These are phyloP conservation scores for Willisornis vidua DNA, from an alignment of 2,113 vertebrate genomes.

Conservation along the genomic window DNA sequence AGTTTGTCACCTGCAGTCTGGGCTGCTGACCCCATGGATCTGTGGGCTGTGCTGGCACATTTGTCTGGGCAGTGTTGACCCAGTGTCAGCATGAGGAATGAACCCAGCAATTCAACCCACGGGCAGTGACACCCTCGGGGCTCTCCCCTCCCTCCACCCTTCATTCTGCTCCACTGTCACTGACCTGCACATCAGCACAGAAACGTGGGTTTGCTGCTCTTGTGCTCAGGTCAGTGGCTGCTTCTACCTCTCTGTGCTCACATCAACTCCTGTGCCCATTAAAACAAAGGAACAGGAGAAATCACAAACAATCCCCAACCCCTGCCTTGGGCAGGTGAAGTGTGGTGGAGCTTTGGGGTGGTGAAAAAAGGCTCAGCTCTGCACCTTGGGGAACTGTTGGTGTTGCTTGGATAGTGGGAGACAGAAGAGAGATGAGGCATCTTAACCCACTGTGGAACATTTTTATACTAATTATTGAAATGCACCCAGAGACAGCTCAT, in stretches of 20 bases:
- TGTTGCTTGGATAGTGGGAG: neutral
- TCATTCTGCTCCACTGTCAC: neutral
- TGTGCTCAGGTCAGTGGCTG: neutral
- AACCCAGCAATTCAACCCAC: neutral
- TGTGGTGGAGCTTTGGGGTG: neutral
- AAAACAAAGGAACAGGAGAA: neutral
- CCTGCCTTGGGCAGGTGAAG: neutral
- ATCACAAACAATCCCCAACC: neutral
- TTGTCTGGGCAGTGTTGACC: slow-evolving; percentile 11
- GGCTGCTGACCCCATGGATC: neutral
- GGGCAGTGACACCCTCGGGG: neutral
- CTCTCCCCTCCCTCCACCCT: neutral
- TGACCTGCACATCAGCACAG: neutral
- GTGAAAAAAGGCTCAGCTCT: neutral
- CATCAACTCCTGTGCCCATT: neutral
- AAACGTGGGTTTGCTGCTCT: neutral
- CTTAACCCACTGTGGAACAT: neutral
- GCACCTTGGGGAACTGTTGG: neutral
- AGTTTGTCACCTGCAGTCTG: neutral
- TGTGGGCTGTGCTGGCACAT: neutral
- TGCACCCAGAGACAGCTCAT: slow-evolving; percentile 67
- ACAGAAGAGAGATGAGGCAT: neutral
- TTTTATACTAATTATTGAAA: slow-evolving; percentile 64
- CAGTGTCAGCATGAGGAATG: slow-evolving; percentile 30
- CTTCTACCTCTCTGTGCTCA: neutral